Conservation (phyloP, 1,140 invertebrate species). For the Drosophila micromelanica region DNA sequence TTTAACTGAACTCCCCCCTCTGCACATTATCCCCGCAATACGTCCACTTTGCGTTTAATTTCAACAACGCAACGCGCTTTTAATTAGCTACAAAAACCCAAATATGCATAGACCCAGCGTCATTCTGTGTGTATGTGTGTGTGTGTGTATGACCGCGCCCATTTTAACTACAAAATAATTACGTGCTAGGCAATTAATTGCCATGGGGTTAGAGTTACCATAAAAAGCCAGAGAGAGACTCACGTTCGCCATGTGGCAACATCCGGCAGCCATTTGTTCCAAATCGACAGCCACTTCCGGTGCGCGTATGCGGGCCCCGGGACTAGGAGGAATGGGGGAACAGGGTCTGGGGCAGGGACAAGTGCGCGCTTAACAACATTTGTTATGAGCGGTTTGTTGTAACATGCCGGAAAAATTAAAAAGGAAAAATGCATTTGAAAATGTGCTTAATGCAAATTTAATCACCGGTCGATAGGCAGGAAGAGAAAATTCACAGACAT, state of each 20-base stretch:
- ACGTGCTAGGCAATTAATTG: slow-evolving; percentile 80
- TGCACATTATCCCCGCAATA: background rate
- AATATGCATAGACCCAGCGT: slow-evolving; percentile 63
- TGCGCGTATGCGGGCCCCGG: slow-evolving; percentile 38
- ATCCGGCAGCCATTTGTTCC: slow-evolving; percentile 79
- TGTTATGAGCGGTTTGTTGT: slow-evolving; percentile 54
- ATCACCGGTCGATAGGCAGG: slow-evolving; percentile 15
- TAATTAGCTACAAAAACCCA: slow-evolving; percentile 79
- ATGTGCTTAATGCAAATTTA: slow-evolving; percentile 62
- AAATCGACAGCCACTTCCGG: slow-evolving; percentile 79
- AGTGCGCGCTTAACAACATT: slow-evolving; percentile 50
- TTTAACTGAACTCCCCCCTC: background rate
- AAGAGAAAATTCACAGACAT: background rate
- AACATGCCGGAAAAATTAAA: slow-evolving; percentile 32
- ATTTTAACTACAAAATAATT: slow-evolving; percentile 81
- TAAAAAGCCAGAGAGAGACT: slow-evolving; percentile 30
- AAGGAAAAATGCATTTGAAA: slow-evolving; percentile 44
- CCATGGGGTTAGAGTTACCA: slow-evolving; percentile 70
- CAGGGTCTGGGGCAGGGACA: background rate
- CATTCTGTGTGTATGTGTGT: background rate
- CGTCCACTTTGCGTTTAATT: slow-evolving; percentile 49
- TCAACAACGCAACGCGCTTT: slow-evolving; percentile 68
- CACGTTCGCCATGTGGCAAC: slow-evolving; percentile 76
- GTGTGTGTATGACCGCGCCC: slow-evolving; percentile 52
- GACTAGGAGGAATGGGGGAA: background rate